phyloP scores from a whole-genome alignment of 2,797 vertebrate species.

The Acipenser oxyrinchus region DNA sequence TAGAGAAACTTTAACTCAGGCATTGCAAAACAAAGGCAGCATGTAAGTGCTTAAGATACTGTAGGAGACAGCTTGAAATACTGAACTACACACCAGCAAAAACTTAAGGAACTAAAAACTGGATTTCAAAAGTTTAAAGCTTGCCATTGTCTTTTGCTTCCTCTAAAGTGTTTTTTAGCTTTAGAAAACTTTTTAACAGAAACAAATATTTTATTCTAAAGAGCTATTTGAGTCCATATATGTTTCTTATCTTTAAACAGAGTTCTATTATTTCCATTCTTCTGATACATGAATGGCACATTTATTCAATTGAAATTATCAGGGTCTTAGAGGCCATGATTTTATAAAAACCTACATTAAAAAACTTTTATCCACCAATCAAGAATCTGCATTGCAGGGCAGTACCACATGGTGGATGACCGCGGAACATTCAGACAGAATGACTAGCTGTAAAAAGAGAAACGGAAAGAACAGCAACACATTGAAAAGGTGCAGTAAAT shows the following conservation, averaged over 20 bases:
- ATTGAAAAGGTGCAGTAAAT: too few relatives aligned
- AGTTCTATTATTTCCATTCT: constrained; percentile 43
- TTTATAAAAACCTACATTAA: not conserved
- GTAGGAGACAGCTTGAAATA: constrained; percentile 12
- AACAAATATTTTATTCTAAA: constrained; percentile 17
- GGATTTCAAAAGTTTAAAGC: not conserved
- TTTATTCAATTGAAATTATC: constrained; percentile 65
- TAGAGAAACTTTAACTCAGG: constrained; percentile 56
- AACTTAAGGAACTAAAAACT: not conserved
- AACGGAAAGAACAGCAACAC: too few relatives aligned
- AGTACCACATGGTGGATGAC: too few relatives aligned
- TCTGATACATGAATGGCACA: constrained; percentile 57
- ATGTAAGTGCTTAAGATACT: constrained; percentile 45
- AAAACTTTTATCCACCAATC: too few relatives aligned
- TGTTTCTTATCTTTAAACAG: constrained; percentile 43
- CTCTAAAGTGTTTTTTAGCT: not conserved
- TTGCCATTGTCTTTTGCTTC: not conserved
- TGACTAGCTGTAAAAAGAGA: too few relatives aligned
- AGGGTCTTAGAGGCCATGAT: constrained; percentile 21
- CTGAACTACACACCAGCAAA: not conserved
- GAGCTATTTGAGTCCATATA: constrained; percentile 23
- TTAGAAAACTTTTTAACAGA: constrained; percentile 9
- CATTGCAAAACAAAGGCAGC: constrained; percentile 60
- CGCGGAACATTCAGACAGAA: too few relatives aligned
- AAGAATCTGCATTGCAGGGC: too few relatives aligned